These are phyloP conservation scores for Stenchaetothrips biformis DNA, from an alignment of 2,888 invertebrate species.

Conservation along the genomic window DNA sequence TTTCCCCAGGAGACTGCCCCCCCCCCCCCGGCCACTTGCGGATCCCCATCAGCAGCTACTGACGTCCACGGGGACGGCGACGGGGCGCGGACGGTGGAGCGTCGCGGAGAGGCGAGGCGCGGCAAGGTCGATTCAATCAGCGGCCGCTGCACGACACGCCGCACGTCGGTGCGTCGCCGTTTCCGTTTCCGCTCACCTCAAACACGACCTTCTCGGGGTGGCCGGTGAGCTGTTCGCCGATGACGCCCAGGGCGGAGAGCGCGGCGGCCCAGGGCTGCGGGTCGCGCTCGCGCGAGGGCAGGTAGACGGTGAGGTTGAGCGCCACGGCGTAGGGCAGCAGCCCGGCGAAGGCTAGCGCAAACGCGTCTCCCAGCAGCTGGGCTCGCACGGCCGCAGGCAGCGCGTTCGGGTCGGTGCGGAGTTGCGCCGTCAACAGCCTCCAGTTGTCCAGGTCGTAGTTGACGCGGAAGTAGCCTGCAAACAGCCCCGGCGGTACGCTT, in stretches of 20 bases:
- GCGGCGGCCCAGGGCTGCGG: background rate
- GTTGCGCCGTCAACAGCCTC: background rate
- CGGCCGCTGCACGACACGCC: background rate
- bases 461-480: background rate
- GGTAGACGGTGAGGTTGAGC: background rate
- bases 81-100: background rate
- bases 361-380: background rate
- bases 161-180: background rate
- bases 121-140: conserved; percentile 20
- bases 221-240: background rate
- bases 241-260: background rate
- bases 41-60: background rate
- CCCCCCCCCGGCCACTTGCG: background rate
- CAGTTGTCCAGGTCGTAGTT: conserved; percentile 20
- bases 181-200: background rate
- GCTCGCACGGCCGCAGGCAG: background rate
- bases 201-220: background rate
- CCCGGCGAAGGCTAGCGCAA: background rate
- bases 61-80: background rate
- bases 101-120: background rate
- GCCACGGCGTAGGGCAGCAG: background rate
- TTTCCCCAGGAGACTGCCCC: background rate
- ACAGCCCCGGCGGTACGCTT: too few species aligned
- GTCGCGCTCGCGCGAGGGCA: conserved; percentile 9
- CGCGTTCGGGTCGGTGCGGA: background rate